phyloP scores from a whole-genome alignment of 2,113 vertebrate species.

The Oenanthe oenanthe region DNA sequence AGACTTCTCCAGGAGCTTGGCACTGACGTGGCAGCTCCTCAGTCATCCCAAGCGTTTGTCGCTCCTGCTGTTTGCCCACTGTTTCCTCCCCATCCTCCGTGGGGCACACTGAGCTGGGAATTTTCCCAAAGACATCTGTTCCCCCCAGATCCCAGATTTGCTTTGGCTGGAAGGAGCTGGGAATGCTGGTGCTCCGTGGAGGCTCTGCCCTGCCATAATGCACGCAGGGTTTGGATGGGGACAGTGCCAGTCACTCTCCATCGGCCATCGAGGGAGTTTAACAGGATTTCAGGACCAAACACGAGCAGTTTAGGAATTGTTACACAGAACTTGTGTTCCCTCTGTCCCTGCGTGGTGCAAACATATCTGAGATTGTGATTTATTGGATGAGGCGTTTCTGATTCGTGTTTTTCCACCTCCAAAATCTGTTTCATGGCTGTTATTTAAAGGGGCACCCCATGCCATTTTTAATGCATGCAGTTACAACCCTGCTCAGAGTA shows the following conservation, averaged over 20 bases:
- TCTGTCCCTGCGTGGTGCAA: not conserved
- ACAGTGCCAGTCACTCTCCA: not conserved
- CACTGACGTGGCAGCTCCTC: not conserved
- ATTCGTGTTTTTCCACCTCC: not conserved
- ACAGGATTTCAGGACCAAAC: not conserved
- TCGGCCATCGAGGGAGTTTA: not conserved
- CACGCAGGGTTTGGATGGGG: not conserved
- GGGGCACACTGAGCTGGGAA: not conserved
- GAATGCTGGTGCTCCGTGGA: not conserved
- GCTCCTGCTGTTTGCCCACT: slow-evolving; percentile 29
- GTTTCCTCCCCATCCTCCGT: slow-evolving; percentile 25
- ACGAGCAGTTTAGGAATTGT: fast-evolving
- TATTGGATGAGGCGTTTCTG: not conserved
- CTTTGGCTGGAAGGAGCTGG: slow-evolving; percentile 28
- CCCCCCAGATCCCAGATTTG: slow-evolving; percentile 4
- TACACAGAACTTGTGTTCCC: not conserved
- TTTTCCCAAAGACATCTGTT: slow-evolving; percentile 2
- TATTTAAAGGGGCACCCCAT: slow-evolving; percentile 20
- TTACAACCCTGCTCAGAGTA: not conserved
- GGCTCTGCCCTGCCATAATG: not conserved
- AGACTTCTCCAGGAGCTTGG: not conserved
- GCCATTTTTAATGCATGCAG: not conserved
- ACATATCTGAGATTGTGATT: not conserved
- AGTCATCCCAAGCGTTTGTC: slow-evolving; percentile 3
- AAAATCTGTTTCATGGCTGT: not conserved